Percentiles rank a stretch among this genome's conserved stretches.
These are phyloP conservation scores for Eupithecia subumbrata DNA, from an alignment of 2,888 invertebrate genomes.

Conservation along the genomic window DNA sequence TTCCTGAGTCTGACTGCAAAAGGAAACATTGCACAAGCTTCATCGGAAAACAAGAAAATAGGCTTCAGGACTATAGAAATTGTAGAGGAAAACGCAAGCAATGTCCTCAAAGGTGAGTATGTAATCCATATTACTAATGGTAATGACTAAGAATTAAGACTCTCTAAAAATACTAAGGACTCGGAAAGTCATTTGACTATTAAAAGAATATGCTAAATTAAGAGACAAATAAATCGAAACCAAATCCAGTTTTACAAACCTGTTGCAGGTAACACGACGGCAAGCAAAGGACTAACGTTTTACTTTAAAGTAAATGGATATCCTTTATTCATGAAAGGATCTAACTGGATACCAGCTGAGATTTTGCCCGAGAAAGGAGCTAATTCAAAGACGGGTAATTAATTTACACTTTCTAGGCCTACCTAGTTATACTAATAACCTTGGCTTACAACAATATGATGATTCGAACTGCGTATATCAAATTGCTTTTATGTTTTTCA, in stretches of 20 bases:
- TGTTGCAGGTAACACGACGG: constrained; percentile 65
- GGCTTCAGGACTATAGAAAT: constrained; percentile 95
- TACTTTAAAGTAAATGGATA: constrained; percentile 93
- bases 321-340: constrained; percentile 97
- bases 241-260: background rate
- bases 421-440: no score
- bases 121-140: background rate
- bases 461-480: no score
- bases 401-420: background rate
- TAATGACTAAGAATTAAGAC: background rate
- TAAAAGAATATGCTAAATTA: background rate
- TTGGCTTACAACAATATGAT: no score
- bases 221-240: background rate
- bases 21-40: constrained; percentile 55
- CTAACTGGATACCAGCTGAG: constrained; percentile 96
- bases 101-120: constrained; percentile 60
- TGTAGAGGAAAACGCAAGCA: constrained; percentile 86
- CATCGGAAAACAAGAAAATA: constrained; percentile 82
- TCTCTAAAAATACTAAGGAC: background rate
- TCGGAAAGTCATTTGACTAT: background rate
- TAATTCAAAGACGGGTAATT: constrained; percentile 71
- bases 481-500: no score
- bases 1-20: constrained; percentile 60
- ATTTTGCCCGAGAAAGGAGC: constrained; percentile 91
- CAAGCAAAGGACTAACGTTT: constrained; percentile 88